Evolutionary conservation across 2,113 vertebrate genomes (phyloP), one percentile per base, ranked within the genome.

Genomic region (Phoxinus phoxinus): DNA sequence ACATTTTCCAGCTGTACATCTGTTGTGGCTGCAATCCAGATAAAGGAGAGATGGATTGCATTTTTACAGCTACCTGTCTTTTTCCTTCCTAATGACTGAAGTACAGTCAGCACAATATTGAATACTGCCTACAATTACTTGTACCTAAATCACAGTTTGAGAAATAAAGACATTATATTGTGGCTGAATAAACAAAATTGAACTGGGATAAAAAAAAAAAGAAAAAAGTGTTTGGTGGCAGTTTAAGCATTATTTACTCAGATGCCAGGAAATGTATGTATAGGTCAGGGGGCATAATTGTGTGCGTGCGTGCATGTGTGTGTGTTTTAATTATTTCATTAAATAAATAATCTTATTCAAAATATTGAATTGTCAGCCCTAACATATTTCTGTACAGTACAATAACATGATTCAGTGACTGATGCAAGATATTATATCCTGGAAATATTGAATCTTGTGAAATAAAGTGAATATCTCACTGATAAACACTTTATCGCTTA

Each of bases 1-100:
- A 80, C 44, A n/a, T 63, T 59, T 59, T 76, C 85, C 65, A 73
- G 41, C n/a, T 72, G 75, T 69, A 79, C 73, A 71, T 72, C 71
- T 82, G 74, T 77, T 79, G 63, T 76, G 85, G 80, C 32, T 13
- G 41, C 25, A 74, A 30, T 58, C 74, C 73, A 77, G 32, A 25
- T 71, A n/a, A 51, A 53, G 6, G 10, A 79, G 75, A 72, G 74
- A 80, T 78, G 65, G 65, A 81, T 81, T 41, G 75, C 30, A 46
- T 13, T 72, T 58, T 37, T 71, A 58, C 53, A 32, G 53, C 19
- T 83, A 84, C 37, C 48, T 78, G 48, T 59, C 58, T 83, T 58
- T 71, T 67, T 67, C 72, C 67, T 73, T 32, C 19, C 30, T 56
- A 35, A 35, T 44, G 35, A 11, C 48, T 72, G 63, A 69, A 59